phyloP scores from a whole-genome alignment of 2,113 vertebrate species.

The Mesitornis unicolor region DNA sequence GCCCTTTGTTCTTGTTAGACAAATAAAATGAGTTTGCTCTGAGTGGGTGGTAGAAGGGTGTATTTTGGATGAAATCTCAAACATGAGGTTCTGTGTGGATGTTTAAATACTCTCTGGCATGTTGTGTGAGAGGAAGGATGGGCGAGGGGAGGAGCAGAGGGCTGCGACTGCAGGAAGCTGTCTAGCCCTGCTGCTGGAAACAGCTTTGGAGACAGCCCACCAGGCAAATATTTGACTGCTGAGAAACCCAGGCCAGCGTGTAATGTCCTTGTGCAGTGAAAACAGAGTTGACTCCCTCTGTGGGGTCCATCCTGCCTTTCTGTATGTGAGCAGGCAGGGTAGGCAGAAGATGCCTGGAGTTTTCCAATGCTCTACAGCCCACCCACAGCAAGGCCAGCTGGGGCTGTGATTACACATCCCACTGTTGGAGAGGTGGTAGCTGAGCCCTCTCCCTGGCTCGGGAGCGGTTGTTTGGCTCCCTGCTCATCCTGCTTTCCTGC shows the following conservation, averaged over 20 bases:
- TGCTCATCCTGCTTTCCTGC: background rate
- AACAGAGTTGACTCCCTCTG: background rate
- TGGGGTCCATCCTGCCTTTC: background rate
- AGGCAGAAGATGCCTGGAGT: background rate
- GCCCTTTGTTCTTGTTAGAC: conserved; percentile 55
- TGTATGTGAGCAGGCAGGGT: background rate
- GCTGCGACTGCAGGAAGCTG: conserved; percentile 6
- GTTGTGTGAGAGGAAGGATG: conserved; percentile 7
- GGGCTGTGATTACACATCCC: background rate
- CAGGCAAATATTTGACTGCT: conserved; percentile 23
- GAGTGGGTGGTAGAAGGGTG: conserved; percentile 49
- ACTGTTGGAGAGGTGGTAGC: background rate
- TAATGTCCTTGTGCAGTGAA: background rate
- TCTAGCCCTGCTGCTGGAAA: conserved; percentile 22
- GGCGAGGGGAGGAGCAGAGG: background rate
- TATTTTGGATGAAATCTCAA: conserved; percentile 51
- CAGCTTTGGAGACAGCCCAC: background rate
- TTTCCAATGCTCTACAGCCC: background rate
- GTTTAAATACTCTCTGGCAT: conserved; percentile 17
- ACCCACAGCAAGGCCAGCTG: background rate
- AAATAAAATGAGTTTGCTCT: conserved; percentile 57
- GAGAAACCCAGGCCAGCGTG: background rate
- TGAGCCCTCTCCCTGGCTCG: background rate
- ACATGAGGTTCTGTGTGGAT: background rate
- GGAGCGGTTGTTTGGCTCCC: background rate